Base-by-base conservation (phyloP, 1,140 invertebrate genomes). In the Eumeta japonica region DNA sequence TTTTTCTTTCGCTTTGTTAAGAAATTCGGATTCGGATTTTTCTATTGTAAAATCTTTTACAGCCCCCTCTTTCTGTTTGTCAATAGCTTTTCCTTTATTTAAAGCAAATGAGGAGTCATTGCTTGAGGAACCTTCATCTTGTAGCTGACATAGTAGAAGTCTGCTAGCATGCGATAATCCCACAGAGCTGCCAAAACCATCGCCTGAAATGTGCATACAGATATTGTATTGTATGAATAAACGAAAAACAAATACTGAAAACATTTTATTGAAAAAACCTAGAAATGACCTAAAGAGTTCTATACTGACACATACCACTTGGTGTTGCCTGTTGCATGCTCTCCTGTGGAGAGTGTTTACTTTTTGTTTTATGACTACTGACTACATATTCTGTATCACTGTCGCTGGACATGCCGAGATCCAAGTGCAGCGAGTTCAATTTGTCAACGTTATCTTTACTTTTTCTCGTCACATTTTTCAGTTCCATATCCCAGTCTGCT, bases 401-500 rank as follows among this genome's bases (percentile, higher is more conserved):
- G 31, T 75, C 75, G 37, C 73, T 77, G n/a, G 75, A 77, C 68
- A 75, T 75, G 20, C 73, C 73, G 28, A 77, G 48, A 43, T 75
- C 73, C 37, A 77, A 39, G 39, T 72, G 64, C 37, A 75, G 48
- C 9, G 72, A 72, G 41, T 73, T 71, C 33, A 68, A 47, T 45
- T 76, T 73, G 18, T 72, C 62, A 24, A 7, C 20, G n/a, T 24
- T n/a, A 24, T 16, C 14, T 45, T 75, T 74, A 10, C 55, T 55
- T 37, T 75, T 75, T 10, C 70, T 65, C n/a, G 75, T 58, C 3
- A 71, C 75, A 10, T 77, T 73, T 34, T 79, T 79, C 13, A 80
- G 47, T 45, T 80, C 78, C 66, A 80, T 77, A 43, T 81, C 79
- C 79, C 79, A 81, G 40, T 80, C 78, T 4, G 78, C 76, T 17